These are phyloP conservation scores for Phaonia tiefii DNA, from an alignment of 2,888 invertebrate species.

Conservation along the genomic window DNA sequence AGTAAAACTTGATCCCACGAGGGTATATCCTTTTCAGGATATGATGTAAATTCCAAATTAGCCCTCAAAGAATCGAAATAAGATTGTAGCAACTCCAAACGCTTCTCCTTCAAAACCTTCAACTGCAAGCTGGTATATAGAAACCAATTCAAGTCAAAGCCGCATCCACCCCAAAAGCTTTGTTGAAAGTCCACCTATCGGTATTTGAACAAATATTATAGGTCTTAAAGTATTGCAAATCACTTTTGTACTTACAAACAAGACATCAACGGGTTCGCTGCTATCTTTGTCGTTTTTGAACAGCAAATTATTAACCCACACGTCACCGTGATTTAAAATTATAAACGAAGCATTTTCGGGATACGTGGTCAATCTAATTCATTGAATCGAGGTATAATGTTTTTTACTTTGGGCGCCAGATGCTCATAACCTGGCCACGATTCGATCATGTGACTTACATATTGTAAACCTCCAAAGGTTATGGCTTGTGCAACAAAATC, in stretches of 20 bases:
- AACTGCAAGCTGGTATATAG: constrained; percentile 75
- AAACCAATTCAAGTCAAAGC: constrained; percentile 77
- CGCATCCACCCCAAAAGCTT: constrained; percentile 75
- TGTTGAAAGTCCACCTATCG: constrained; percentile 78
- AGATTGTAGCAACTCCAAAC: constrained; percentile 70
- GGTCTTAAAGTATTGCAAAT: background rate
- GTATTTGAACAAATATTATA: background rate
- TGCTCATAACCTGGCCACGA: constrained; percentile 77
- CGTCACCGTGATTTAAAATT: constrained; percentile 81
- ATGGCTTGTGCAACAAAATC: constrained; percentile 66
- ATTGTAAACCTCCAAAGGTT: constrained; percentile 68
- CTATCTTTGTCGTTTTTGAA: constrained; percentile 76
- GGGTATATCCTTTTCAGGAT: constrained; percentile 64
- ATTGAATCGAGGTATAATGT: constrained; percentile 68
- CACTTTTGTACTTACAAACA: constrained; percentile 71
- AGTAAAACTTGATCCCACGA: constrained; percentile 67
- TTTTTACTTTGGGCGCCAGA: constrained; percentile 78
- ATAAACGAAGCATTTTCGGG: constrained; percentile 71
- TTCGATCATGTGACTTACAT: constrained; percentile 64
- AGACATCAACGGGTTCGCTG: constrained; percentile 56
- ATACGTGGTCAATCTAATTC: constrained; percentile 69
- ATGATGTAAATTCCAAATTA: constrained; percentile 68
- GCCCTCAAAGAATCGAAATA: constrained; percentile 72
- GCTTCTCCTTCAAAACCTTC: constrained; percentile 71
- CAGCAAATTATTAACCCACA: constrained; percentile 81